Evolutionary conservation across 2,113 vertebrate genomes (phyloP).

Genomic region (Hiodon alosoides): DNA sequence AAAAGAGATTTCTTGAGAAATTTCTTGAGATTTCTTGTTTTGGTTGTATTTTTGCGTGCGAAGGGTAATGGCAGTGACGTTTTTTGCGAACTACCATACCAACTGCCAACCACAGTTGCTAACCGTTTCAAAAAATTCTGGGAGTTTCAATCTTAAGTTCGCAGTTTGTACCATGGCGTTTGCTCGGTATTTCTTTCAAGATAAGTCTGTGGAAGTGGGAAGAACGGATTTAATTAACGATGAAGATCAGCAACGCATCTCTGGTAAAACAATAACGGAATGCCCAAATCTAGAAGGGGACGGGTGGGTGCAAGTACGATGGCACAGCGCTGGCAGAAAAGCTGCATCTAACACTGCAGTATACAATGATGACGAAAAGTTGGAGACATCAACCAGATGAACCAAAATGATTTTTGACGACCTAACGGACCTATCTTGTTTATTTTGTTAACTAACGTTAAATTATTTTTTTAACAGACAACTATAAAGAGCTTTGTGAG

Average conservation of each 20-base stretch:
- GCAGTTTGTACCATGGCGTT: background rate
- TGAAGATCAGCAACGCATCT: background rate
- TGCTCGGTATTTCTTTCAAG: background rate
- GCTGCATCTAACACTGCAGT: too few relatives aligned
- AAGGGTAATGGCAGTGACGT: too few relatives aligned
- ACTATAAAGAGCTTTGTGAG: background rate
- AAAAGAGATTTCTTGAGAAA: background rate
- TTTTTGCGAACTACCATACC: too few relatives aligned
- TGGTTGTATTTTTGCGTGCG: too few relatives aligned
- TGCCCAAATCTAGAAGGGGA: too few relatives aligned
- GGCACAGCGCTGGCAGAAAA: background rate
- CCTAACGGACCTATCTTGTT: background rate
- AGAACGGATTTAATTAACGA: background rate
- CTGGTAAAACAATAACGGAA: background rate
- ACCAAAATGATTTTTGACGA: background rate
- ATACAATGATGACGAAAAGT: background rate
- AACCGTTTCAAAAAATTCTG: too few relatives aligned
- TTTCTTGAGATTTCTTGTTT: too few relatives aligned
- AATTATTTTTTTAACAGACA: background rate
- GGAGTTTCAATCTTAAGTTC: background rate
- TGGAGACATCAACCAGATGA: background rate
- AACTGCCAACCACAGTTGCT: too few relatives aligned
- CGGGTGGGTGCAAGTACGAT: too few relatives aligned
- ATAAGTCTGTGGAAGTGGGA: slow-evolving; percentile 3
- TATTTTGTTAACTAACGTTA: slow-evolving; percentile 3